These are phyloP conservation scores for Alosa alosa DNA, from an alignment of 2,113 vertebrate genomes.

Conservation along the genomic window DNA sequence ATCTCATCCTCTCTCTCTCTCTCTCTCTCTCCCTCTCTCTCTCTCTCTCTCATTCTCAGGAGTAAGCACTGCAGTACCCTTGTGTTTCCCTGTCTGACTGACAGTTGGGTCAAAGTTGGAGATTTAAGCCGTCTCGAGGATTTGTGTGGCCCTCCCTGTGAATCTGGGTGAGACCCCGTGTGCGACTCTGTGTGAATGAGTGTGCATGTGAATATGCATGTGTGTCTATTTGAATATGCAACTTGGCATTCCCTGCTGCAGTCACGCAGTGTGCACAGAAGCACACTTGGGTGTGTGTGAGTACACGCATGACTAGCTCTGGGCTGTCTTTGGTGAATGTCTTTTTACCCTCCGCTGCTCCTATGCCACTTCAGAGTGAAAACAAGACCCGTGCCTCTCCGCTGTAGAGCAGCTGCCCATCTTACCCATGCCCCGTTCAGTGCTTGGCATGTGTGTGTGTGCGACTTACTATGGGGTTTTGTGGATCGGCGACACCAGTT, in stretches of 20 bases:
- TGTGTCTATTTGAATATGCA: not conserved
- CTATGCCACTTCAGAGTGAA: no score
- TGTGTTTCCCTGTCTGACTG: constrained; percentile 16
- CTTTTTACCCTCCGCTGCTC: not conserved
- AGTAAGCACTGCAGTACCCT: not conserved
- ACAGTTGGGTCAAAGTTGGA: constrained; percentile 46
- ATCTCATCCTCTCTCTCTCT: not conserved
- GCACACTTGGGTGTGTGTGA: not conserved
- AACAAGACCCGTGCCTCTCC: no score
- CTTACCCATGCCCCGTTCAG: no score
- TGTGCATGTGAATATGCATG: not conserved
- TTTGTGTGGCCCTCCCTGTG: constrained; percentile 27
- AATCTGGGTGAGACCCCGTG: constrained; percentile 8
- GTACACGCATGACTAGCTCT: not conserved
- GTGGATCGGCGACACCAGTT: no score
- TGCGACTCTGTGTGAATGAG: not conserved
- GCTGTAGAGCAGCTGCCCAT: no score
- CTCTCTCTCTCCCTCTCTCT: not conserved
- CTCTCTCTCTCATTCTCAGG: not conserved
- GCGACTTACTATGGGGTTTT: no score
- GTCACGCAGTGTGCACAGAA: not conserved
- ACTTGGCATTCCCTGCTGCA: not conserved
- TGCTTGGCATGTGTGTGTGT: no score
- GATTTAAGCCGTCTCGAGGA: constrained; percentile 40
- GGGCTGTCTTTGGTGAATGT: not conserved